A percentile compares a stretch with the other conserved stretches of the same genome.
Evolutionary conservation across 1,140 invertebrate genomes (phyloP).

Genomic region (Chironomus striatipennis): DNA sequence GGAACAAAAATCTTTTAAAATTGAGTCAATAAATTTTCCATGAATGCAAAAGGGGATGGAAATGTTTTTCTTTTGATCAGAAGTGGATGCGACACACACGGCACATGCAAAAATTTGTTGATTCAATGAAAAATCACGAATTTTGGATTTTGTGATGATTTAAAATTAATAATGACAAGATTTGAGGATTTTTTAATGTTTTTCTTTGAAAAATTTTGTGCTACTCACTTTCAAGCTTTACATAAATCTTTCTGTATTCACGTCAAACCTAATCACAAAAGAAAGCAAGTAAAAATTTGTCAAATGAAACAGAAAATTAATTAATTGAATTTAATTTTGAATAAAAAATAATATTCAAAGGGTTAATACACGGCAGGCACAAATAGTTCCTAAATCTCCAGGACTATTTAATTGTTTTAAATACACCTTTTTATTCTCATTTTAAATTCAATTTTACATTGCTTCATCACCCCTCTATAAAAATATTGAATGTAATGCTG

Average conservation of each 20-base stretch:
- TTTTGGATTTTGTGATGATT: background rate
- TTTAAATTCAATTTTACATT: conserved; percentile 8
- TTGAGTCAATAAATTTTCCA: too few relatives aligned
- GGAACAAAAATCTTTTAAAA: too few relatives aligned
- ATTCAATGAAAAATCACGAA: conserved; percentile 8
- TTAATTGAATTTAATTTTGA: conserved; percentile 10
- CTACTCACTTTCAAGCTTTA: too few relatives aligned
- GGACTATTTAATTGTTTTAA: conserved; percentile 23
- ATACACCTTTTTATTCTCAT: background rate
- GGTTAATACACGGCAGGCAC: background rate
- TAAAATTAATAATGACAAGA: background rate
- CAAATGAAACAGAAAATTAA: conserved; percentile 23
- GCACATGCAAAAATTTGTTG: background rate
- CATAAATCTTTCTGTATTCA: too few relatives aligned
- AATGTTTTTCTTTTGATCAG: too few relatives aligned
- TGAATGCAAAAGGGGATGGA: too few relatives aligned
- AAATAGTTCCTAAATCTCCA: background rate
- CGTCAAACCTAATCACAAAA: too few relatives aligned
- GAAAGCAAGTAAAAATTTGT: background rate
- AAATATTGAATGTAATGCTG: background rate
- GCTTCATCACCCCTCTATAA: conserved; percentile 5
- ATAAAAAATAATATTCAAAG: background rate
- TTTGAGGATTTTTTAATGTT: too few relatives aligned
- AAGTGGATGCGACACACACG: background rate
- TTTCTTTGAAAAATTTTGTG: too few relatives aligned